Percentiles rank a stretch among this genome's conserved stretches.
Evolutionary conservation across 2,888 invertebrate species (phyloP).

Genomic region (Asteroscopus sphinx): DNA sequence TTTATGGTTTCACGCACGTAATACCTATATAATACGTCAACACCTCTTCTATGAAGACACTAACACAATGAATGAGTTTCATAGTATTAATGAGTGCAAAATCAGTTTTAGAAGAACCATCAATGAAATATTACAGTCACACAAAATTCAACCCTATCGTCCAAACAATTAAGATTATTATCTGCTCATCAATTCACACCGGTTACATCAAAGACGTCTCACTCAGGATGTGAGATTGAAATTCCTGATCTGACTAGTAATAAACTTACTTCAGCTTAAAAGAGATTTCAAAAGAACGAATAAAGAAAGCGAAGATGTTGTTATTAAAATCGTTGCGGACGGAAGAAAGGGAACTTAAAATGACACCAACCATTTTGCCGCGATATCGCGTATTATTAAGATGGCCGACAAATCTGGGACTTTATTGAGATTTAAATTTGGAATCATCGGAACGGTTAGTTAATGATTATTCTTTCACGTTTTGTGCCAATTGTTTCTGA

Average conservation of each 20-base stretch:
- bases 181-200: conserved; percentile 53
- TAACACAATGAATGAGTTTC: conserved; percentile 62
- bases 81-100: conserved; percentile 63
- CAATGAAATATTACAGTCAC: conserved; percentile 52
- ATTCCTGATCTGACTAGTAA: conserved; percentile 89
- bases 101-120: conserved; percentile 57
- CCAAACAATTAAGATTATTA: conserved; percentile 56
- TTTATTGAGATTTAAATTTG: conserved; percentile 80
- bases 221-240: conserved; percentile 88
- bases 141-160: conserved; percentile 60
- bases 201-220: conserved; percentile 82
- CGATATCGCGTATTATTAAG: conserved; percentile 56
- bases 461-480: conserved; percentile 62
- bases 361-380: conserved; percentile 73
- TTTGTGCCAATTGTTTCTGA: conserved; percentile 59
- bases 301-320: conserved; percentile 82
- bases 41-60: conserved; percentile 47
- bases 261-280: conserved; percentile 84
- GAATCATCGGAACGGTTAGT: conserved; percentile 51
- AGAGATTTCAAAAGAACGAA: conserved; percentile 85
- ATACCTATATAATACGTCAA: conserved; percentile 52
- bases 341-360: conserved; percentile 78
- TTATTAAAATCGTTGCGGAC: conserved; percentile 81
- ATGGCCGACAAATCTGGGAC: conserved; percentile 77
- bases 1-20: conserved; percentile 42